Evolutionary conservation across 2,888 invertebrate genomes (phyloP).

Genomic region (Zelleria hepariella): DNA sequence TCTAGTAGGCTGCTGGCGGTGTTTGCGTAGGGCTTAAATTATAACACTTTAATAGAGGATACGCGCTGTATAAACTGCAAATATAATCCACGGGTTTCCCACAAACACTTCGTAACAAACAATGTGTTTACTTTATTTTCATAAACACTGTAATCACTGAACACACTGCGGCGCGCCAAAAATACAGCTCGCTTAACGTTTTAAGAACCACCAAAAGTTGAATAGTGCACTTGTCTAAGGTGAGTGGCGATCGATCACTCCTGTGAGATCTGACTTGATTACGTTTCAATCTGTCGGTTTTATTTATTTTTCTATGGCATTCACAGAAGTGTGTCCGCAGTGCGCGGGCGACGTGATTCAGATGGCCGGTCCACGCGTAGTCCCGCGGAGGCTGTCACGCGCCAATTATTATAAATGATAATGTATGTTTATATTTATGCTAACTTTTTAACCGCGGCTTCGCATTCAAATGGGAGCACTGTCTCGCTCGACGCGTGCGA

Average conservation of each 20-base stretch:
- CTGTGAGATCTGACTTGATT: neutral
- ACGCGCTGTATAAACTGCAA: conserved; percentile 27
- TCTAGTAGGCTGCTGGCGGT: conserved; percentile 20
- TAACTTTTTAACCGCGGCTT: too few relatives aligned
- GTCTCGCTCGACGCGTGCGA: too few relatives aligned
- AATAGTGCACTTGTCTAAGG: neutral
- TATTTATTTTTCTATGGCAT: neutral
- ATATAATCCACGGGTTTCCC: conserved; percentile 53
- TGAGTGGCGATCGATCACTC: neutral
- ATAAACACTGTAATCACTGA: conserved; percentile 4
- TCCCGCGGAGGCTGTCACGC: neutral
- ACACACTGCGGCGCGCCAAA: neutral
- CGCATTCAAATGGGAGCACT: too few relatives aligned
- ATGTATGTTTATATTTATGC: too few relatives aligned
- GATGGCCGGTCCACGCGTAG: too few relatives aligned
- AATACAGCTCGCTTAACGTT: neutral
- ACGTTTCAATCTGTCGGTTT: neutral
- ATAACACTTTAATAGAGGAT: conserved; percentile 46
- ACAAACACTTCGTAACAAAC: conserved; percentile 43
- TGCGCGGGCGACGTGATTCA: neutral
- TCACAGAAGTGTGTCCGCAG: neutral
- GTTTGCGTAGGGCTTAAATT: conserved; percentile 41
- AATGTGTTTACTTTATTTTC: conserved; percentile 19
- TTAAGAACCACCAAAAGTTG: neutral
- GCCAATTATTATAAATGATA: neutral